Evolutionary conservation across 1,140 invertebrate species (phyloP).

Genomic region (Anadara kagoshimensis): DNA sequence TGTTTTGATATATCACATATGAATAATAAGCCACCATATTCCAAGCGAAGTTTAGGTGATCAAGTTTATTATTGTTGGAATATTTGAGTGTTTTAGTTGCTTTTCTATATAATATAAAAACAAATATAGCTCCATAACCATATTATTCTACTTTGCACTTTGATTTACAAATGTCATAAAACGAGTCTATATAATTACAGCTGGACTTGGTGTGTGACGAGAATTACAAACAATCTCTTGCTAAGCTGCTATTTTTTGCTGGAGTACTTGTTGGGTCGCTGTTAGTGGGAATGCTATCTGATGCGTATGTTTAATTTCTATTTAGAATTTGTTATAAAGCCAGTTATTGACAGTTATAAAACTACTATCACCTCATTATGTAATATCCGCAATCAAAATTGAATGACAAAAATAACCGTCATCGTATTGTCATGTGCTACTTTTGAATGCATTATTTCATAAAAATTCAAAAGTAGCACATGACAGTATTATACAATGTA

Average conservation of each 20-base stretch:
- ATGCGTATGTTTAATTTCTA: slow-evolving; percentile 70
- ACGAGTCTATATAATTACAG: slow-evolving; percentile 68
- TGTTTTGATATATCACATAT: no score
- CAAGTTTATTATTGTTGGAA: no score
- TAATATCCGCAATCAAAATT: no score
- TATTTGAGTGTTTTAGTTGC: neutral
- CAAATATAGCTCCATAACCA: neutral
- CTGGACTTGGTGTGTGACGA: slow-evolving; percentile 84
- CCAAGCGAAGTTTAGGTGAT: no score
- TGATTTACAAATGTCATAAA: neutral
- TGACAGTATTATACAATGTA: no score
- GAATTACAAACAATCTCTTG: slow-evolving; percentile 79
- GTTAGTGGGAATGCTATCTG: slow-evolving; percentile 83
- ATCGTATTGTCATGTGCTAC: no score
- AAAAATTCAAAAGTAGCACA: no score
- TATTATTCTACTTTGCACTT: neutral
- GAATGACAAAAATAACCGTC: no score
- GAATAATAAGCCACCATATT: no score
- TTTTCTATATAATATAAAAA: neutral
- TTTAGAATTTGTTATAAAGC: neutral
- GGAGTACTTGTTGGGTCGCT: slow-evolving; percentile 86
- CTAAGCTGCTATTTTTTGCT: slow-evolving; percentile 85
- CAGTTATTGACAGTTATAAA: no score
- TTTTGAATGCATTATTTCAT: no score
- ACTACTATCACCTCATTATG: no score